phyloP scores from a whole-genome alignment of 2,888 invertebrate genomes.

The Nasonia oneida region DNA sequence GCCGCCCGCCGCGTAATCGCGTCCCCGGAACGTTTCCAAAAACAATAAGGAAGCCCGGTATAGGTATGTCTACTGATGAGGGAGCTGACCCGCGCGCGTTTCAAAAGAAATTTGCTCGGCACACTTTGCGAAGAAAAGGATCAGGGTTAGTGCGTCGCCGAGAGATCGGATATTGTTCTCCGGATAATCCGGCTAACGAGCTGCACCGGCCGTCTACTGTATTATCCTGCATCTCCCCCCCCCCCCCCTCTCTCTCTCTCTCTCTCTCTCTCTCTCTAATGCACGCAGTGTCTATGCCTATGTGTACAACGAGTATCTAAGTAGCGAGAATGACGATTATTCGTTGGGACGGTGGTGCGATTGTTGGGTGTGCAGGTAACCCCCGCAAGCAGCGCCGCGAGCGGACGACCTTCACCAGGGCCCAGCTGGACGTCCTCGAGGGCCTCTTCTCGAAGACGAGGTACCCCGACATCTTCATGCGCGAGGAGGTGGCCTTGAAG shows the following conservation, averaged over 20 bases:
- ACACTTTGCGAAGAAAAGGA: slow-evolving; percentile 47
- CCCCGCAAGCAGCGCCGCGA: slow-evolving; percentile 97
- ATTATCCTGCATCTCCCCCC: no score
- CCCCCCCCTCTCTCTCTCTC: no score
- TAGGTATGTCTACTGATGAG: no score
- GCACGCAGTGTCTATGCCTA: no score
- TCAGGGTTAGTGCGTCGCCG: slow-evolving; percentile 18
- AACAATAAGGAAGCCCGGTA: neutral
- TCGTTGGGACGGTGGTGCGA: slow-evolving; percentile 19
- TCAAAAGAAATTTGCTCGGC: slow-evolving; percentile 27
- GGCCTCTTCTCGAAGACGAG: slow-evolving; percentile 96
- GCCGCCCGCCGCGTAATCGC: neutral
- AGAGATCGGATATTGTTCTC: slow-evolving; percentile 56
- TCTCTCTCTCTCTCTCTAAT: no score
- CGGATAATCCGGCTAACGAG: slow-evolving; percentile 62
- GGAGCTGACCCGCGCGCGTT: neutral
- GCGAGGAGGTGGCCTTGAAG: slow-evolving; percentile 98
- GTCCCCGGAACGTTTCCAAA: neutral
- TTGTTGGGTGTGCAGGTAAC: slow-evolving; percentile 77
- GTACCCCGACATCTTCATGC: slow-evolving; percentile 99
- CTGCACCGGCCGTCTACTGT: neutral
- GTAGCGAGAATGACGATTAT: slow-evolving; percentile 31
- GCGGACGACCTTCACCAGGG: slow-evolving; percentile 97
- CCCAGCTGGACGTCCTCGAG: slow-evolving; percentile 97
- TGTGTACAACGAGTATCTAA: no score